Evolutionary conservation across 2,888 invertebrate species (phyloP).

Genomic region (Chymomyza procnemis): DNA sequence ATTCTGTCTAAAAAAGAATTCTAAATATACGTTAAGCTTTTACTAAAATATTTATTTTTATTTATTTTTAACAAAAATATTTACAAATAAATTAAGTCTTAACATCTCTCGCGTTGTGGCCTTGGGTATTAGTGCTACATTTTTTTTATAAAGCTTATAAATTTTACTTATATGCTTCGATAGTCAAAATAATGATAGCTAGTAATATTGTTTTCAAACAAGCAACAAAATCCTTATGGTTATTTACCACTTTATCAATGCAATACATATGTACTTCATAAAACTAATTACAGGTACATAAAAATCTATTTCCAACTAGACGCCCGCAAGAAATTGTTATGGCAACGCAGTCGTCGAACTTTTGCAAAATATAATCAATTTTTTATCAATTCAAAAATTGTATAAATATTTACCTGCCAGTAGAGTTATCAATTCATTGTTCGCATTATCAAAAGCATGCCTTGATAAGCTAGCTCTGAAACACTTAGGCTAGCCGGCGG

Average conservation of each 20-base stretch:
- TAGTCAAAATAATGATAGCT: too few species aligned
- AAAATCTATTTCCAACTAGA: neutral
- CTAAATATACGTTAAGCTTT: too few species aligned
- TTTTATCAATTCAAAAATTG: neutral
- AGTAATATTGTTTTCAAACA: too few species aligned
- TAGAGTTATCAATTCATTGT: neutral
- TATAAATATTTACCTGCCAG: neutral
- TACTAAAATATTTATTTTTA: too few species aligned
- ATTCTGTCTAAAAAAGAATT: too few species aligned
- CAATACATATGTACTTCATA: neutral
- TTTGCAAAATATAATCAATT: neutral
- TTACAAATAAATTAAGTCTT: too few species aligned
- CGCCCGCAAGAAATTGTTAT: neutral
- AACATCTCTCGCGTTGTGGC: too few species aligned
- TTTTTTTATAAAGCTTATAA: too few species aligned
- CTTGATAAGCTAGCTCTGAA: neutral
- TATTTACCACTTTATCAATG: neutral
- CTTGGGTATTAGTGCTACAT: too few species aligned
- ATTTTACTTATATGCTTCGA: too few species aligned
- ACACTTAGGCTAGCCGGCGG: neutral
- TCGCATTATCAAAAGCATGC: neutral
- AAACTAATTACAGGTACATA: neutral
- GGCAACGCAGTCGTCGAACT: neutral
- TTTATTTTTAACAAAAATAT: too few species aligned
- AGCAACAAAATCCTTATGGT: too few species aligned